phyloP scores from a whole-genome alignment of 1,140 invertebrate species.

The Drosophila sechellia region DNA sequence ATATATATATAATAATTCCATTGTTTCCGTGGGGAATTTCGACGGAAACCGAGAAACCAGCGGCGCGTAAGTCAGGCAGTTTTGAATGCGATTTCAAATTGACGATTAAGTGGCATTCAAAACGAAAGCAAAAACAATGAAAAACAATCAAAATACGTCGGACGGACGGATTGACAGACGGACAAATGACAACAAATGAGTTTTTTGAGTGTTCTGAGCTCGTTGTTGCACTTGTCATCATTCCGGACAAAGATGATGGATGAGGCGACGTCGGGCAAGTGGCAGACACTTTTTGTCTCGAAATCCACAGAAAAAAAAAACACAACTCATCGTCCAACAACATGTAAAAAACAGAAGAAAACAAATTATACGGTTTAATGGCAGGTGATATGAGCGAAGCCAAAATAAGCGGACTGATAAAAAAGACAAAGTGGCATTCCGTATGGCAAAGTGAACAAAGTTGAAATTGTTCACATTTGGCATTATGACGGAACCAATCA shows the following conservation, averaged over 20 bases:
- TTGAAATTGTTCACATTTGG: slow-evolving; percentile 7
- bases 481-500: slow-evolving; percentile 22
- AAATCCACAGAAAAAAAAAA: slow-evolving; percentile 20
- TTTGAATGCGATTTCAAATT: slow-evolving; percentile 70
- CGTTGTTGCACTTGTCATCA: slow-evolving; percentile 57
- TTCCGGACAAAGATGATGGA: slow-evolving; percentile 50
- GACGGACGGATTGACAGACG: not conserved
- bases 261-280: slow-evolving; percentile 13
- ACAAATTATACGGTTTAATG: slow-evolving; percentile 65
- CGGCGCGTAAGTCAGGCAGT: slow-evolving; percentile 72
- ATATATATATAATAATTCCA: slow-evolving; percentile 31
- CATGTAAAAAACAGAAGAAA: slow-evolving; percentile 33
- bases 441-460: slow-evolving; percentile 3
- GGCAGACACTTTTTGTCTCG: slow-evolving; percentile 31
- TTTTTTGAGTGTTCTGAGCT: slow-evolving; percentile 63
- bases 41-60: slow-evolving; percentile 50
- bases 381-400: slow-evolving; percentile 46
- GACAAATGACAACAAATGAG: slow-evolving; percentile 80
- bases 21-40: slow-evolving; percentile 52
- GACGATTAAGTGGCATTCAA: slow-evolving; percentile 74
- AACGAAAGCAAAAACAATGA: slow-evolving; percentile 57
- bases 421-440: not conserved
- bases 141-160: slow-evolving; percentile 41
- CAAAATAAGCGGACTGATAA: slow-evolving; percentile 4
- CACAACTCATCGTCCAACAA: slow-evolving; percentile 47